Conservation (phyloP, 2,113 vertebrate genomes). For the Xenopus laevis region DNA sequence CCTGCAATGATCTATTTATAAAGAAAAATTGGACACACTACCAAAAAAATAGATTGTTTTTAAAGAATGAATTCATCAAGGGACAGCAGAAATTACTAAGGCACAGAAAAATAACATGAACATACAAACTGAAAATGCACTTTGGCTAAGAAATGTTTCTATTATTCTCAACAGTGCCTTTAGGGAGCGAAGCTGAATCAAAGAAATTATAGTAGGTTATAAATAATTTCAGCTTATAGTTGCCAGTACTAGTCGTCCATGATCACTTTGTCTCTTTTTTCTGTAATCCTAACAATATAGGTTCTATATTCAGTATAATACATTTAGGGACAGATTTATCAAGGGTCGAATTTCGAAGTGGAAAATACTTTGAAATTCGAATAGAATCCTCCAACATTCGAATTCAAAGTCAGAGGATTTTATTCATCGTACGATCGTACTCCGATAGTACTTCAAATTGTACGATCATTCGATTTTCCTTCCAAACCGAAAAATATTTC, state of each 20-base stretch:
- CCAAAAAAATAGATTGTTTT: slow-evolving; percentile 5
- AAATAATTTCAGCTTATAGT: not conserved
- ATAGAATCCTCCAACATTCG: too few species aligned
- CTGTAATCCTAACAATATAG: too few species aligned
- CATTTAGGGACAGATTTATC: too few species aligned
- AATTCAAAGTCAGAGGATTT: too few species aligned
- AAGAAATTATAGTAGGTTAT: slow-evolving; percentile 1
- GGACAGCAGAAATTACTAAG: not conserved
- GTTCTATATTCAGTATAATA: too few species aligned
- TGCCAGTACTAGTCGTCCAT: not conserved
- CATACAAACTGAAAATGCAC: not conserved
- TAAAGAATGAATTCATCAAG: slow-evolving; percentile 1
- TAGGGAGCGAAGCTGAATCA: not conserved
- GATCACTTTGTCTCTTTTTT: not conserved
- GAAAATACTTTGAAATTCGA: too few species aligned
- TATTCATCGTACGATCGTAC: too few species aligned
- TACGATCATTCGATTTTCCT: too few species aligned
- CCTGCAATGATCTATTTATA: slow-evolving; percentile 2
- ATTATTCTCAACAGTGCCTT: not conserved
- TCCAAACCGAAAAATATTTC: too few species aligned
- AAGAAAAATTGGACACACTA: not conserved
- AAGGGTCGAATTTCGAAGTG: too few species aligned
- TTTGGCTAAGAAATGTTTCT: not conserved
- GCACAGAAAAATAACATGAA: slow-evolving; percentile 6
- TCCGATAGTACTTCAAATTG: too few species aligned